A percentile compares a stretch with the other conserved stretches of the same genome.
Conservation (phyloP, 2,888 invertebrate species). For the Antheraea yamamai region DNA sequence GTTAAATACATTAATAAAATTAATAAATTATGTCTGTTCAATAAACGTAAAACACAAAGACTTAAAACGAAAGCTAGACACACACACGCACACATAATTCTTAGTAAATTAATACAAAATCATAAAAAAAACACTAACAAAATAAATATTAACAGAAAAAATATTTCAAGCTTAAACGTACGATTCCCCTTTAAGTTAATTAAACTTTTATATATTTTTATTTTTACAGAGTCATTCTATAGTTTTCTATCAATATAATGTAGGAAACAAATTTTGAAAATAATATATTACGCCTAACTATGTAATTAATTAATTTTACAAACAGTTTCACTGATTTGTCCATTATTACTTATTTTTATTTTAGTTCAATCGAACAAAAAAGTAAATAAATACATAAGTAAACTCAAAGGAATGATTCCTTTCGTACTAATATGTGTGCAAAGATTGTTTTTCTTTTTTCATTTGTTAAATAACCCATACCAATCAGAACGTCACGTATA, state of each 20-base stretch:
- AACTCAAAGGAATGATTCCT: no score
- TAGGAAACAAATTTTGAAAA: background rate
- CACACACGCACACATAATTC: constrained; percentile 45
- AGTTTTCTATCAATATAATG: background rate
- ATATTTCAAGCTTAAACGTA: constrained; percentile 77
- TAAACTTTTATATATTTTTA: constrained; percentile 35
- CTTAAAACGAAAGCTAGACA: constrained; percentile 47
- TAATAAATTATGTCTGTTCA: constrained; percentile 15
- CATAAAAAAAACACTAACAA: constrained; percentile 69
- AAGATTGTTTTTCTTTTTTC: no score
- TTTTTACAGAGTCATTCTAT: constrained; percentile 27
- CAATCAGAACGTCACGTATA: background rate
- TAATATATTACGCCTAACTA: background rate
- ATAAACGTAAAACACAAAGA: constrained; percentile 25
- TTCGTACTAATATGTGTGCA: no score
- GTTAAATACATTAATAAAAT: constrained; percentile 16
- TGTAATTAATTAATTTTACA: background rate
- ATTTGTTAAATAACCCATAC: background rate
- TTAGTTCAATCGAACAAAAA: no score
- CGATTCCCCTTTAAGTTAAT: constrained; percentile 72
- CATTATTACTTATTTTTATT: background rate
- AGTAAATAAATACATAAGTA: no score
- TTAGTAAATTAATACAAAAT: constrained; percentile 47
- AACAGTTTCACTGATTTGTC: background rate
- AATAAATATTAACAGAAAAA: constrained; percentile 73